Evolutionary conservation across 1,140 invertebrate genomes (phyloP), one percentile per base, ranked within the genome.

Genomic region (Rhagoletis pomonella): DNA sequence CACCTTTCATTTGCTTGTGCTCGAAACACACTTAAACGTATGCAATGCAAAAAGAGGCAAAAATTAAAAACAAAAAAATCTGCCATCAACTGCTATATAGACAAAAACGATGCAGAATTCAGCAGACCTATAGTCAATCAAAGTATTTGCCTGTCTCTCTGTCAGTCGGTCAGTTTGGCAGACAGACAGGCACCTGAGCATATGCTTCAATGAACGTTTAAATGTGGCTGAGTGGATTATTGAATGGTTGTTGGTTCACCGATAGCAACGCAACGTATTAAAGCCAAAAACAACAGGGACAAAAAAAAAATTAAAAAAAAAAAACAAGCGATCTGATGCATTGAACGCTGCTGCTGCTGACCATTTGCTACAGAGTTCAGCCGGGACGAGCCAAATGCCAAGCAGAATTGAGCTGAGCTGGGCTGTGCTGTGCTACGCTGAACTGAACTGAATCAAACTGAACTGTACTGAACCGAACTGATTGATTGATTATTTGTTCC

Each of bases 401-500:
- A n/a, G 17, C 17, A 4, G 62, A 64, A n/a, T 64, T 17, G 62
- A n/a, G 44, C 12, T 17, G 42, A 81, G 67, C 42, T 14, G 67
- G 5, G 29, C 17, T 10, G 64, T 14, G 64, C 64, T 19, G 6
- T 67, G 64, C 3, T 29, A 44, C 44, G 44, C 47, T 81, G 73
- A 42, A 55, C 47, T 55, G 73, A 81, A 81, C 73, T 47, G 73
- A 50, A 47, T 81, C 47, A 50, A 55, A 81, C 73, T 81, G 73
- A 81, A 81, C 73, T 58, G 69, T 73, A 73, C 69, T 73, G 69
- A 47, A 73, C 69, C 73, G 73, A 81, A 81, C 90, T 92, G 91
- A 92, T 92, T 92, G 91, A 92, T 92, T 92, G 91, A 92, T 92
- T 92, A 92, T 92, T 92, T 92, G 91, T 92, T 92, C 91, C 91